Percentiles rank a stretch among this genome's conserved stretches.
Evolutionary conservation across 2,113 vertebrate genomes (phyloP).

Genomic region (Odocoileus hemionus): DNA sequence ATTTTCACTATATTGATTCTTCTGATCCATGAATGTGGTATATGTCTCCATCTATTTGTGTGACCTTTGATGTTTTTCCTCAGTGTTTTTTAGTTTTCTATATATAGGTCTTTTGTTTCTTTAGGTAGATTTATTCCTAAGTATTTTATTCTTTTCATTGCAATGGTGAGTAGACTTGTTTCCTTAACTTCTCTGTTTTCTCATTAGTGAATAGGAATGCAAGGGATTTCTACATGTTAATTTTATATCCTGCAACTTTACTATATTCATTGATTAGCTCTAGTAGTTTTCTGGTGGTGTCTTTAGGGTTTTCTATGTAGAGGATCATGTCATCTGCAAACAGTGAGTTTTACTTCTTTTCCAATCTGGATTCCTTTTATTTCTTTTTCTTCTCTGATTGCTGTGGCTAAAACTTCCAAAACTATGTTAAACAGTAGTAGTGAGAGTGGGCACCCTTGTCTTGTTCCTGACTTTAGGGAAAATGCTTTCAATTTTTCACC

Average conservation of each 20-base stretch:
- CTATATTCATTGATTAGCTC: background rate
- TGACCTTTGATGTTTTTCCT: background rate
- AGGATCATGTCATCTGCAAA: background rate
- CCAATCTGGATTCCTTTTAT: background rate
- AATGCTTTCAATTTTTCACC: background rate
- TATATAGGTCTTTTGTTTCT: background rate
- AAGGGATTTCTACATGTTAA: background rate
- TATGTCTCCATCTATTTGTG: background rate
- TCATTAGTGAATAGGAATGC: background rate
- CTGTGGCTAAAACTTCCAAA: background rate
- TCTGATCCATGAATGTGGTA: background rate
- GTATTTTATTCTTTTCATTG: background rate
- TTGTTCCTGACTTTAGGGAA: background rate
- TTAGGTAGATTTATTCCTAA: background rate
- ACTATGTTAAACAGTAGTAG: background rate
- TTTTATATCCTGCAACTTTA: background rate
- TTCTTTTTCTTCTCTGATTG: background rate
- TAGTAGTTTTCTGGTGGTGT: background rate
- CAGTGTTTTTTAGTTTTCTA: background rate
- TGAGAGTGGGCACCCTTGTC: background rate
- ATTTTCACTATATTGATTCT: background rate
- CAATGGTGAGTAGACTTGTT: background rate
- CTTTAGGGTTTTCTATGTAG: background rate
- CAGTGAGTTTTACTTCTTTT: background rate
- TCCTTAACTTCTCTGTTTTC: background rate